A percentile compares a stretch with the other conserved stretches of the same genome.
These are phyloP conservation scores for Machaerirhynchus nigripectus DNA, from an alignment of 2,113 vertebrate genomes.

Conservation along the genomic window DNA sequence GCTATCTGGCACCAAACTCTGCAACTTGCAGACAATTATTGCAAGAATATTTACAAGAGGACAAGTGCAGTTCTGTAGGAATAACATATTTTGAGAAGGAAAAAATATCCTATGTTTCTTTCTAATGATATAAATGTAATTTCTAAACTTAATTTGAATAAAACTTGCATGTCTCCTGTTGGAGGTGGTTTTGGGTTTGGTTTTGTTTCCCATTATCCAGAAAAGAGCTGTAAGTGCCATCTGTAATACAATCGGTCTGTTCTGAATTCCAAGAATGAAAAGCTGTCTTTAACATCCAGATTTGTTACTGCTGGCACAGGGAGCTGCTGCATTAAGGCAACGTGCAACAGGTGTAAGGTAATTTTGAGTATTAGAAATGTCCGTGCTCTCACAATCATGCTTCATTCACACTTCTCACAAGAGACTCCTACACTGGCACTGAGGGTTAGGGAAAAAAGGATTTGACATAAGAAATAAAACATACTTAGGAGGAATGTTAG, in stretches of 20 bases:
- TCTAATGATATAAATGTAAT: not conserved
- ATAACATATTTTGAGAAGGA: not conserved
- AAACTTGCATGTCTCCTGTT: fast-evolving
- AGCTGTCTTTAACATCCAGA: not conserved
- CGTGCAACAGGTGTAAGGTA: not conserved
- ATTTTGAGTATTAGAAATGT: not conserved
- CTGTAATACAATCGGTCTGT: not conserved
- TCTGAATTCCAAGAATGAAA: not conserved
- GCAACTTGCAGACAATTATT: not conserved
- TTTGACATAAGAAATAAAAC: not conserved
- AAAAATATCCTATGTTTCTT: not conserved
- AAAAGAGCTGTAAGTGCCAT: not conserved
- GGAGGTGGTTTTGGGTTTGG: fast-evolving
- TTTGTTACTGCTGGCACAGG: not conserved
- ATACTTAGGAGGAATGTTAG: not conserved
- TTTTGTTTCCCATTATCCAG: not conserved
- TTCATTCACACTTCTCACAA: not conserved
- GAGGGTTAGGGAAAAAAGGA: not conserved
- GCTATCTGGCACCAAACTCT: not conserved
- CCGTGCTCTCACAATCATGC: not conserved
- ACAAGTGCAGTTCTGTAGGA: not conserved
- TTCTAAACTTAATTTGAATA: not conserved
- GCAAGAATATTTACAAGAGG: not conserved
- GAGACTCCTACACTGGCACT: not conserved
- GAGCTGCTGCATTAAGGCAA: not conserved